Percentiles rank a stretch among this genome's conserved stretches.
Conservation (phyloP, 2,888 invertebrate genomes). For the Endomychus coccineus region DNA sequence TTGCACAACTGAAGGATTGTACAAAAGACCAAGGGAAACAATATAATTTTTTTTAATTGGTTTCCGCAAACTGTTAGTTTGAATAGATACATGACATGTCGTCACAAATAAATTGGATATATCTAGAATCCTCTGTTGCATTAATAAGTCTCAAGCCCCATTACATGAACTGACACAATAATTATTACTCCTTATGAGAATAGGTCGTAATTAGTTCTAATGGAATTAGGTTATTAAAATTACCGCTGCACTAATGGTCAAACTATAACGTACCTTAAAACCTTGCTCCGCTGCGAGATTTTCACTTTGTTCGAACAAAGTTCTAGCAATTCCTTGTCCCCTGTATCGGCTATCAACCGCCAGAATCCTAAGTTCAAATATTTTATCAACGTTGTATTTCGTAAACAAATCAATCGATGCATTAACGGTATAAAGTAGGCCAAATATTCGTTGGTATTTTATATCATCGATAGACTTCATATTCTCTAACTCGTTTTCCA, state of each 20-base stretch:
- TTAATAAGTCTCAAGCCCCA: no score
- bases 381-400: conserved; percentile 57
- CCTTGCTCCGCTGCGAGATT: conserved; percentile 57
- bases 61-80: no score
- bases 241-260: not conserved
- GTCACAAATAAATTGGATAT: no score
- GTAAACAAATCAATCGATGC: conserved; percentile 61
- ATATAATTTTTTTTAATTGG: no score
- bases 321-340: conserved; percentile 67
- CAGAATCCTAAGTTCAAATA: conserved; percentile 74
- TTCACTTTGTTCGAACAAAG: conserved; percentile 61
- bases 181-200: no score
- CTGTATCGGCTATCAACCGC: conserved; percentile 66
- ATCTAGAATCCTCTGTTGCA: no score
- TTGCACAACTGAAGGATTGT: no score
- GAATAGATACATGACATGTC: no score
- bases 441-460: conserved; percentile 72
- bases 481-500: conserved; percentile 60
- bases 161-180: no score
- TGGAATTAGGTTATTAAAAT: no score
- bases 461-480: conserved; percentile 59
- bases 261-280: conserved; percentile 60
- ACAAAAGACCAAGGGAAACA: no score
- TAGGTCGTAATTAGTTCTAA: no score
- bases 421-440: conserved; percentile 64